Evolutionary conservation across 2,797 vertebrate species (phyloP).

Genomic region (Nyctalus aviator): DNA sequence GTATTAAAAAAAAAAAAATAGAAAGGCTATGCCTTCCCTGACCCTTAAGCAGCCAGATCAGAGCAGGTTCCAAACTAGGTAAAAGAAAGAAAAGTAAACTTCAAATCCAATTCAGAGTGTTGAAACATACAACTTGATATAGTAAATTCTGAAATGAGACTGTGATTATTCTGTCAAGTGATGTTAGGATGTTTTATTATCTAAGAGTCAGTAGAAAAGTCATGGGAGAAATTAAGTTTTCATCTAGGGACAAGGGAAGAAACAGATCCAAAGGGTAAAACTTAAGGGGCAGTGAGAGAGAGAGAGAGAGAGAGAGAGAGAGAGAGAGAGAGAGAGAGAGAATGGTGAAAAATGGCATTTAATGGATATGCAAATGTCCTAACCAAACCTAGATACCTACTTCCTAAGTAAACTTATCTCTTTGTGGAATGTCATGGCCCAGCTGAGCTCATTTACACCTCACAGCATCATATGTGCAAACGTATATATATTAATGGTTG

Average conservation of each 20-base stretch:
- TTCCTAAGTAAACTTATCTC: not conserved
- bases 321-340: not conserved
- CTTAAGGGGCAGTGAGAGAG: not conserved
- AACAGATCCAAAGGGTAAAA: not conserved
- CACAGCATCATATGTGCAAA: not conserved
- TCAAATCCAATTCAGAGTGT: not conserved
- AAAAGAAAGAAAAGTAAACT: conserved; percentile 20
- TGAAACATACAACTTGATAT: not conserved
- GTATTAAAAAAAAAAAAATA: not conserved
- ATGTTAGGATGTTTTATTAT: conserved; percentile 28
- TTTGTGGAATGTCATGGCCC: not conserved
- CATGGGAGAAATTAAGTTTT: not conserved
- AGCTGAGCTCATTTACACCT: not conserved
- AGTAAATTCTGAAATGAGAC: conserved; percentile 9
- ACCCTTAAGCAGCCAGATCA: not conserved
- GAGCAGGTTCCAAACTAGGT: not conserved
- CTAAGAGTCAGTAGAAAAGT: not conserved
- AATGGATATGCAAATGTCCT: not conserved
- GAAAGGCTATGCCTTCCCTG: not conserved
- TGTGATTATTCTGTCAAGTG: not conserved
- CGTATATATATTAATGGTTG: not conserved
- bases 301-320: too few species aligned
- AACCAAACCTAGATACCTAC: not conserved
- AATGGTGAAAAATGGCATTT: not conserved
- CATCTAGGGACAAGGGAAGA: not conserved